Conservation (phyloP, 2,797 vertebrate genomes). For the Gouania willdenowi region DNA sequence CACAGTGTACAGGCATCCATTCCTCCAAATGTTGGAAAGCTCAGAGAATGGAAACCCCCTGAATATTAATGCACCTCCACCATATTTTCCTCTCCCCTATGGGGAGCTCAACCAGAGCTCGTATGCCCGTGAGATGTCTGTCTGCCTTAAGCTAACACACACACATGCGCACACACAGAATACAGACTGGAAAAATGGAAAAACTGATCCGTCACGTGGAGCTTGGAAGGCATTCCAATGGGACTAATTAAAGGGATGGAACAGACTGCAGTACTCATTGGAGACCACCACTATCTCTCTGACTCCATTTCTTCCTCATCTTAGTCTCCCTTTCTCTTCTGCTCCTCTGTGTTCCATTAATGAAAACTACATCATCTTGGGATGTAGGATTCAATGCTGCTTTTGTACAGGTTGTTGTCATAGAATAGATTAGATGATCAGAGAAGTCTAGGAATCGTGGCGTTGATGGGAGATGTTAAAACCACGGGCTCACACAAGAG, state of each 20-base stretch:
- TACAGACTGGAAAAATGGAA: constrained; percentile 43
- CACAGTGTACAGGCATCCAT: constrained; percentile 1
- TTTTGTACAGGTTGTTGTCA: constrained; percentile 9
- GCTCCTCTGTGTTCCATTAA: constrained; percentile 39
- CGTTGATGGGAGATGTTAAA: not conserved
- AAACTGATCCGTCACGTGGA: constrained; percentile 60
- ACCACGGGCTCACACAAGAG: not conserved
- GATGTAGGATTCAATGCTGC: constrained; percentile 23
- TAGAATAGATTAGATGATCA: constrained; percentile 9
- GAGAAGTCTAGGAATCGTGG: constrained; percentile 3
- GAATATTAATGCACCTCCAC: constrained; percentile 57
- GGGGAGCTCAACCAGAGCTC: constrained; percentile 48
- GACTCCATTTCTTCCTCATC: constrained; percentile 25
- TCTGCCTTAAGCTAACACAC: constrained; percentile 43
- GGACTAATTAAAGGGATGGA: constrained; percentile 81
- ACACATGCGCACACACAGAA: constrained; percentile 27
- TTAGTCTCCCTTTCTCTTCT: constrained; percentile 31
- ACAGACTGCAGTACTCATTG: constrained; percentile 62
- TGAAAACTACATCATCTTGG: constrained; percentile 50
- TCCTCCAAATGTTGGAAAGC: constrained; percentile 40
- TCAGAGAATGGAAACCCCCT: constrained; percentile 39
- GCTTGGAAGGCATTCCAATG: constrained; percentile 67
- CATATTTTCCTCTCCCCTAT: constrained; percentile 42
- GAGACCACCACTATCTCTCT: constrained; percentile 51
- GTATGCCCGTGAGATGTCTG: constrained; percentile 54